Evolutionary conservation across 2,797 vertebrate genomes (phyloP).

Genomic region (Lepilemur ruficaudatus): DNA sequence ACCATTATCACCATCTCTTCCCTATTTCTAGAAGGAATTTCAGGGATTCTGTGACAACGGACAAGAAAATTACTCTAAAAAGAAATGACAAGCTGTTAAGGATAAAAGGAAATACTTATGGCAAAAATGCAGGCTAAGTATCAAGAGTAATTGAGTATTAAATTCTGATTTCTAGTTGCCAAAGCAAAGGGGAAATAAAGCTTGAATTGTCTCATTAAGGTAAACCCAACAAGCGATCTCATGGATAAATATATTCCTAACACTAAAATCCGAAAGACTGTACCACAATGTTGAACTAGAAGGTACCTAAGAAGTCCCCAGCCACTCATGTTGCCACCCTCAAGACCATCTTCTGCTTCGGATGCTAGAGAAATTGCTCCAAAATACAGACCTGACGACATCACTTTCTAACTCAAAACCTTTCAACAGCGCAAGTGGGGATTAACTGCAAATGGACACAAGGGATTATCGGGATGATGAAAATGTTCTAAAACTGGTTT

Average conservation of each 20-base stretch:
- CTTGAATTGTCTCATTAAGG: background rate
- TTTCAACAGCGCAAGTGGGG: background rate
- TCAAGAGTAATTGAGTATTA: background rate
- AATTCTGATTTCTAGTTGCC: slow-evolving; percentile 37
- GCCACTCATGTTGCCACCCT: background rate
- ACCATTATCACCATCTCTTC: background rate
- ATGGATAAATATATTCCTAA: background rate
- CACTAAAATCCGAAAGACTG: background rate
- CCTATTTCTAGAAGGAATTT: background rate
- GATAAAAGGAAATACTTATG: background rate
- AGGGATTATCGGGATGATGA: background rate
- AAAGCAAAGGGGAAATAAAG: slow-evolving; percentile 8
- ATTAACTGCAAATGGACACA: background rate
- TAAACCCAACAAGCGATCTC: background rate
- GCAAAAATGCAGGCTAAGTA: background rate
- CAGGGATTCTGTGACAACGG: background rate
- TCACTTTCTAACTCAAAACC: background rate
- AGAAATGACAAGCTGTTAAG: background rate
- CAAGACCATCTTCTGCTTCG: background rate
- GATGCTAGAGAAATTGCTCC: background rate
- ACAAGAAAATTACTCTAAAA: background rate
- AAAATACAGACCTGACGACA: background rate
- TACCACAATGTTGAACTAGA: background rate
- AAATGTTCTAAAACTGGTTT: background rate
- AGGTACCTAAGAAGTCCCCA: background rate